Percentiles rank a stretch among this genome's conserved stretches.
phyloP scores from a whole-genome alignment of 2,888 invertebrate genomes.

The Dione juno region DNA sequence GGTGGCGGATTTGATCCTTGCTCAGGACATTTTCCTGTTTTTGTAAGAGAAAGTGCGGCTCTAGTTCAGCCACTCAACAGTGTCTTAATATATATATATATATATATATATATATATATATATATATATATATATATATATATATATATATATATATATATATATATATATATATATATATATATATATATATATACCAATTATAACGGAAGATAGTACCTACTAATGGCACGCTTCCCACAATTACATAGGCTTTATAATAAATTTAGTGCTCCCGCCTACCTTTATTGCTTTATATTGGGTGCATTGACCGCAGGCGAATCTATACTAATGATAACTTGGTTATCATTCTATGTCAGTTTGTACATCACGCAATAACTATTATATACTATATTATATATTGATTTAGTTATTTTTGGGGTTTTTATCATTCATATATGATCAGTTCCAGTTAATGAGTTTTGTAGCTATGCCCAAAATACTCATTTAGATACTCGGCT shows the following conservation, averaged over 20 bases:
- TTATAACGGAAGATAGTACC: background rate
- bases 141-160: background rate
- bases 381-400: background rate
- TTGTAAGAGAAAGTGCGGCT: too few relatives aligned
- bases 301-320: slow-evolving; percentile 21
- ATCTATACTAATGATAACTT: slow-evolving; percentile 22
- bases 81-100: background rate
- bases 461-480: too few relatives aligned
- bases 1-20: too few relatives aligned
- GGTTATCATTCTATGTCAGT: background rate
- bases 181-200: background rate
- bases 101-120: background rate
- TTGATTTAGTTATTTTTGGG: background rate
- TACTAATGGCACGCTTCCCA: slow-evolving; percentile 24
- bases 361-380: background rate
- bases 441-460: too few relatives aligned
- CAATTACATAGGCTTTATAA: slow-evolving; percentile 30
- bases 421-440: background rate
- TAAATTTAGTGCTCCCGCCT: slow-evolving; percentile 20
- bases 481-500: too few relatives aligned
- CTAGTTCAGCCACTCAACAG: too few relatives aligned
- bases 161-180: background rate
- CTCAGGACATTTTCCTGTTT: too few relatives aligned
- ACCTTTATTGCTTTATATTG: slow-evolving; percentile 8
- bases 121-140: background rate